Evolutionary conservation across 2,888 invertebrate genomes (phyloP).

Genomic region (Drosophila eohydei): DNA sequence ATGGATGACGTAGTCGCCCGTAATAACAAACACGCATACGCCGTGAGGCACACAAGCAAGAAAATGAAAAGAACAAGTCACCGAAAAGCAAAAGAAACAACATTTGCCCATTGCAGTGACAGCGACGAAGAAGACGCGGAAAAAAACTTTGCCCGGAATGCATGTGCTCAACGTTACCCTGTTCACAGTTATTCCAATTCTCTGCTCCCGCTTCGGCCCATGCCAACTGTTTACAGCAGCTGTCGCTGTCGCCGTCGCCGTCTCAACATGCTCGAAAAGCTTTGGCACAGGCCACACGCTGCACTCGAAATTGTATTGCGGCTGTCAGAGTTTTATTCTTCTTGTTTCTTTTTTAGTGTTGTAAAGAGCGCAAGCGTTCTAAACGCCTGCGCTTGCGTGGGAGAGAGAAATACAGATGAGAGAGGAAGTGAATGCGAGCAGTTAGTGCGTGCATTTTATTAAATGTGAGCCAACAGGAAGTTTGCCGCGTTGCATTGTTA

Average conservation of each 20-base stretch:
- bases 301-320: slow-evolving; percentile 72
- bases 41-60: slow-evolving; percentile 71
- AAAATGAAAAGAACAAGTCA: slow-evolving; percentile 39
- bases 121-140: slow-evolving; percentile 13
- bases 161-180: slow-evolving; percentile 29
- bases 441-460: slow-evolving; percentile 43
- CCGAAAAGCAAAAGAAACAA: slow-evolving; percentile 30
- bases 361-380: slow-evolving; percentile 31
- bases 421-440: background rate
- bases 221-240: slow-evolving; percentile 67
- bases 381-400: slow-evolving; percentile 45
- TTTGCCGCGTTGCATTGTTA: slow-evolving; percentile 54
- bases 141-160: slow-evolving; percentile 34
- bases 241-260: slow-evolving; percentile 45
- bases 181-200: slow-evolving; percentile 14
- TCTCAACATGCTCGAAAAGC: slow-evolving; percentile 37
- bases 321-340: slow-evolving; percentile 48
- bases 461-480: slow-evolving; percentile 47
- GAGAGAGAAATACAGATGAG: slow-evolving; percentile 3
- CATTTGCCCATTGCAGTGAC: slow-evolving; percentile 60
- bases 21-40: slow-evolving; percentile 74
- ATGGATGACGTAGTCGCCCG: slow-evolving; percentile 69
- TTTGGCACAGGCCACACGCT: slow-evolving; percentile 41
- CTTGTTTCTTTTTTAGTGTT: background rate
- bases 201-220: background rate